Base-by-base conservation (phyloP, 1,140 invertebrate species). In the Probaryconus sp. region DNA sequence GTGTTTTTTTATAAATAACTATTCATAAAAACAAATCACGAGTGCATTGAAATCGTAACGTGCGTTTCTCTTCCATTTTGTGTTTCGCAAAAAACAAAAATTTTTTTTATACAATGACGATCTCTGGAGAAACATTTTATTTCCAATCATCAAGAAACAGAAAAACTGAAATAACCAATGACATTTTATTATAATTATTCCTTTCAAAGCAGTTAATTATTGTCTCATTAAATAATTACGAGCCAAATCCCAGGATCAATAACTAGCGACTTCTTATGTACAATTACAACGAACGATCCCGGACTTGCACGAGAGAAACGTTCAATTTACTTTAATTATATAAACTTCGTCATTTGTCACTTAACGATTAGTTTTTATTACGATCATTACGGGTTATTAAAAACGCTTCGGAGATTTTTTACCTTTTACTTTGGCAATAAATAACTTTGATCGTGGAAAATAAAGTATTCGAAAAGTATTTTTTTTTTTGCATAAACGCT, bases 271-370 rank as follows among this genome's bases (percentile, higher is more conserved):
- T 42, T 28, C 45, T 51, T 63, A 51, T 17, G 17, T 16, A 26
- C 26, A 42, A 63, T 63, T 38, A 63, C 50, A 24, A 7, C 40
- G 14, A 18, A 56, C 40, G 47, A 47, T 60, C 42, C 42, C 20
- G 26, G 16, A n/a, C 20, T 31, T 17, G 1, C 43, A 51, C 38
- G 16, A 38, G 53, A 58, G 55, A 60, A 47, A 47, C 11, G 31
- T 16, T 20, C 13, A 47, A 60, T 60, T 47, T 60, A 60, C 48
- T 60, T 60, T 60, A 60, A 63, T 51, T 51, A 51, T 20, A 1
- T 11, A 24, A 50, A 43, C 35, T 14, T 35, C 3, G 18, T 51
- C 51, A 50, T 63, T 63, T 51, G 33, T 51, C 28, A 42, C 26
- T 17, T 31, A 40, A 31, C 40, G 21, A 40, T 40, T 61, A 61